A percentile compares a stretch with the other conserved stretches of the same genome.
Evolutionary conservation across 2,888 invertebrate species (phyloP).

Genomic region (Cerastoderma edule): DNA sequence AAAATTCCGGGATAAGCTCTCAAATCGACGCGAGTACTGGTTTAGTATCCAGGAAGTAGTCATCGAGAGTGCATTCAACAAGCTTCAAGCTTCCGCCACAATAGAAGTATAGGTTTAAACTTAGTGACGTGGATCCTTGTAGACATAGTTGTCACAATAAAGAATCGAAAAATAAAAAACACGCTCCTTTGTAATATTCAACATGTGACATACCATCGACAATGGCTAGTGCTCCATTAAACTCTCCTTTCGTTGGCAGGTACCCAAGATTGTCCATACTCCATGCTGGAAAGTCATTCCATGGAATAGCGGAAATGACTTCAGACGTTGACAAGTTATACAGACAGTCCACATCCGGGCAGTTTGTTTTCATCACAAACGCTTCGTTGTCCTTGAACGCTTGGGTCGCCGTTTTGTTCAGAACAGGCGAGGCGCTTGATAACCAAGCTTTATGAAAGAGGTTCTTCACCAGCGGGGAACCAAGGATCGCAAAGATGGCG

Average conservation of each 20-base stretch:
- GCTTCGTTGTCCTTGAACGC: conserved; percentile 68
- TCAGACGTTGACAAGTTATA: conserved; percentile 34
- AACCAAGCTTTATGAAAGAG: conserved; percentile 87
- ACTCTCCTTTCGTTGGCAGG: conserved; percentile 37
- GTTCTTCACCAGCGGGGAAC: conserved; percentile 86
- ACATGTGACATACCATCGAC: conserved; percentile 56
- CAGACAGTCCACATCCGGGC: conserved; percentile 45
- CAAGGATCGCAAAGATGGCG: conserved; percentile 90
- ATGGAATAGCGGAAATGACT: conserved; percentile 43
- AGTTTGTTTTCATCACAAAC: conserved; percentile 64
- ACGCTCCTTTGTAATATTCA: no score
- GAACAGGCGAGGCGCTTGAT: conserved; percentile 74
- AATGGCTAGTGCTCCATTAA: conserved; percentile 52
- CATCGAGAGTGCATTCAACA: no score
- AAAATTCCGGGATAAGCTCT: no score
- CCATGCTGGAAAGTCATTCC: conserved; percentile 58
- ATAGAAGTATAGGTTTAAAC: no score
- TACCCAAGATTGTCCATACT: conserved; percentile 38
- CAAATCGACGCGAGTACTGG: no score
- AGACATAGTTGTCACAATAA: no score
- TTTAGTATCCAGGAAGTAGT: no score
- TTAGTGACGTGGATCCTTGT: no score
- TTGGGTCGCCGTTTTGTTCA: conserved; percentile 69
- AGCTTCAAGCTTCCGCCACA: no score
- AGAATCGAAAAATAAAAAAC: no score